Conservation (phyloP, 2,797 vertebrate species). For the Tarsius wallacei region DNA sequence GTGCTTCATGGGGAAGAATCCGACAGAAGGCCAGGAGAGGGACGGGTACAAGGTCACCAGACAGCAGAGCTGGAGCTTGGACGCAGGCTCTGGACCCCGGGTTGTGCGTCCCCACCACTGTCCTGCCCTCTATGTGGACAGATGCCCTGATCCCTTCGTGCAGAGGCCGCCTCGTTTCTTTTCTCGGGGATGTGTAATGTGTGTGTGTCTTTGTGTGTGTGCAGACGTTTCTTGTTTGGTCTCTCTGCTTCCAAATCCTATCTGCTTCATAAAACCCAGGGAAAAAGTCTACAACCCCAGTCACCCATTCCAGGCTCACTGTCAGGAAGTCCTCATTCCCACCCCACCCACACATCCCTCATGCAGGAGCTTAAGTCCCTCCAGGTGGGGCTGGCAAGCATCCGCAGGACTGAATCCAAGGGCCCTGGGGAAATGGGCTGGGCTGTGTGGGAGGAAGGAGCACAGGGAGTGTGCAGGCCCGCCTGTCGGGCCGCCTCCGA, state of each 20-base stretch:
- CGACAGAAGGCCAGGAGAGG: neutral
- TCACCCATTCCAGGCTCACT: neutral
- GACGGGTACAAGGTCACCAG: neutral
- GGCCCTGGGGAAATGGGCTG: neutral
- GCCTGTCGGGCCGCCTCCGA: neutral
- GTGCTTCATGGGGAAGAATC: neutral
- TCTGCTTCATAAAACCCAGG: neutral
- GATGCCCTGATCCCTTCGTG: neutral
- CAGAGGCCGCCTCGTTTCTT: neutral
- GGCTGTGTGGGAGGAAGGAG: neutral
- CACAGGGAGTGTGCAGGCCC: neutral
- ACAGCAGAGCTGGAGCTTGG: neutral
- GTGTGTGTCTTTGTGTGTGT: neutral
- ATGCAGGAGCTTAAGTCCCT: neutral
- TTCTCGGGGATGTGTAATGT: no score
- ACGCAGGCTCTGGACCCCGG: neutral
- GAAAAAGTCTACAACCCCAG: neutral
- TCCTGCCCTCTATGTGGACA: neutral
- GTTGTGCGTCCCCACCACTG: neutral
- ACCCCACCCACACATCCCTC: neutral
- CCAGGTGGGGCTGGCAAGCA: neutral
- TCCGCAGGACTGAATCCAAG: neutral
- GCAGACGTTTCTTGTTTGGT: neutral
- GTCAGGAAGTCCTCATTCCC: slow-evolving; percentile 10
- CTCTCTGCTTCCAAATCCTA: slow-evolving; percentile 25